Conservation (phyloP, 37 sponge, comb jelly and placozoan species). For the Geodia barretti region DNA sequence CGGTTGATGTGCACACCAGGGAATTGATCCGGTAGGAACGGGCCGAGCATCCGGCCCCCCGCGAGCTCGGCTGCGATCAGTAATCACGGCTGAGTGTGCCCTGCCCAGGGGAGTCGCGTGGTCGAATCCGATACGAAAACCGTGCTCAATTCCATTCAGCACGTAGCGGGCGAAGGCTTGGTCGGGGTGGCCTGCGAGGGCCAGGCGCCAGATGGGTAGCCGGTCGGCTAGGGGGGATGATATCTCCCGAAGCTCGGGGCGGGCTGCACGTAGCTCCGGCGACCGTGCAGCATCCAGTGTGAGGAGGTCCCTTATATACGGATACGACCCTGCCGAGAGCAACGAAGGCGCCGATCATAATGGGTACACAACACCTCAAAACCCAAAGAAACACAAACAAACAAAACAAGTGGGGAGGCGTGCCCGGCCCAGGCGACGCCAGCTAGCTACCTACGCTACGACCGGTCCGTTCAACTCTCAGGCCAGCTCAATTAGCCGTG, state of each 20-base stretch:
- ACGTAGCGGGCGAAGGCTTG: not conserved
- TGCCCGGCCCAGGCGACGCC: too few species aligned
- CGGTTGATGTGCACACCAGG: conserved; percentile 3
- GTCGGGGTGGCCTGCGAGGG: not conserved
- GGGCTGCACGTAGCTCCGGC: not conserved
- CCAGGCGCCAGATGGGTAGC: not conserved
- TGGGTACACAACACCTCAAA: too few species aligned
- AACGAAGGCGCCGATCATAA: too few species aligned
- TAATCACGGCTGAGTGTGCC: conserved; percentile 3
- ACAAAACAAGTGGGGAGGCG: too few species aligned
- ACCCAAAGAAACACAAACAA: too few species aligned
- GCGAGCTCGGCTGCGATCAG: not conserved
- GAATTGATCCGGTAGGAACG: not conserved
- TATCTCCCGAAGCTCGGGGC: not conserved
- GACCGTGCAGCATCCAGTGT: not conserved
- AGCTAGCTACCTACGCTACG: too few species aligned
- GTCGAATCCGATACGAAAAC: not conserved
- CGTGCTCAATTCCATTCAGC: not conserved
- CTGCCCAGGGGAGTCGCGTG: not conserved
- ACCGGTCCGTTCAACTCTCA: too few species aligned
- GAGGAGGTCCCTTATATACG: not conserved
- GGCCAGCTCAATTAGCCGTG: too few species aligned
- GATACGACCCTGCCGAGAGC: not conserved
- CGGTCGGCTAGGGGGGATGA: not conserved
- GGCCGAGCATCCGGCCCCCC: conserved; percentile 1